Base-by-base conservation (phyloP, 2,888 invertebrate species). In the Patella ulyssiponensis region DNA sequence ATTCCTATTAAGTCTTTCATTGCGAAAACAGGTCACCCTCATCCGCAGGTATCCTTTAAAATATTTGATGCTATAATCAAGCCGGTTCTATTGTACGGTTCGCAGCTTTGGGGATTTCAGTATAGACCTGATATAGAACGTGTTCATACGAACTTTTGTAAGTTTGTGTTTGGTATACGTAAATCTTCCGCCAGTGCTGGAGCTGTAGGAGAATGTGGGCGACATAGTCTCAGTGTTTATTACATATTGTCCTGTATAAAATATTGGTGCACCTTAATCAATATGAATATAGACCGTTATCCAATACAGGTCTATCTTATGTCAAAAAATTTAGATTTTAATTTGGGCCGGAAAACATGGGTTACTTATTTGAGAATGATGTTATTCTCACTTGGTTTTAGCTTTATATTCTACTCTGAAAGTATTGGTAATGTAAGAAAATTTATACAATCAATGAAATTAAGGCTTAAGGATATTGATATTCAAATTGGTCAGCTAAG, bases 171-270 rank as follows among this genome's bases (percentile, higher is more conserved):
- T n/a, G 58, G n/a, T 20, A 58, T 58, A 58, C 58, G 15, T 20
- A 58, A 58, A 58, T 58, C 58, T 7, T 58, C 58, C 3, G 5
- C 58, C 20, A 58, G 12, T 15, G 58, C 58, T 58, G 58, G 58
- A n/a, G 17, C 58, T 58, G 58, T 58, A n/a, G 58, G 58, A n/a
- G 58, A 58, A 15, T 58, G 58, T 58, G 58, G 58, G 17, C 58
- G 58, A 58, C 54, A 15, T 54, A 54, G 54, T 2, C 54, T 54
- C 12, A 54, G 54, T 17, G 17, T 54, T 54, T 54, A 54, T 54
- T 54, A 54, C 17, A 54, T 54, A 17, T 54, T 54, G 17, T 15
- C 54, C 12, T 54, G 54, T 54, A 54, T 54, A 17, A 17, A 54
- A 27, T 27, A 27, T 2, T 27, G 27, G n/a, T n/a, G n/a, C n/a